Evolutionary conservation across 2,113 vertebrate species (phyloP).

Genomic region (Benitochromis conjunctus): DNA sequence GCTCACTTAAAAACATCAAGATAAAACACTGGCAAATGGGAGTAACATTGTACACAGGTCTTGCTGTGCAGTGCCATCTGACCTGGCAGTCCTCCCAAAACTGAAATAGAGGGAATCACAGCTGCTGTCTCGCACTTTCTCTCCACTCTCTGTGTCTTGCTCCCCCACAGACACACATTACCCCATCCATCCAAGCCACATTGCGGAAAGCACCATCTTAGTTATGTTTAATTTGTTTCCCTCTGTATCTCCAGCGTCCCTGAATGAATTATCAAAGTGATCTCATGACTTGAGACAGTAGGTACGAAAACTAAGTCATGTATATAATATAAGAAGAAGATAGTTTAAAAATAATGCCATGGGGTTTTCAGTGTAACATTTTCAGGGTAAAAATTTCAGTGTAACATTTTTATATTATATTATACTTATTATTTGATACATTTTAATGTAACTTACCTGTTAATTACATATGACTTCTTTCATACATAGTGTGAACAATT

Average conservation of each 20-base stretch:
- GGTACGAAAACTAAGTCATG: not conserved
- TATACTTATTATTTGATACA: not conserved
- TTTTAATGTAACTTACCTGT: not conserved
- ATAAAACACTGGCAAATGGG: conserved; percentile 21
- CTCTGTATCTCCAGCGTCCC: conserved; percentile 32
- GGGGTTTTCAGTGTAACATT: not conserved
- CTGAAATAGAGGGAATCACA: conserved; percentile 39
- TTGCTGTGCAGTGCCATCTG: conserved; percentile 21
- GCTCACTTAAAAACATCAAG: not conserved
- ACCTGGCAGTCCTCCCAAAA: conserved; percentile 38
- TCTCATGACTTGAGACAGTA: conserved; percentile 20
- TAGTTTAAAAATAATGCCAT: not conserved
- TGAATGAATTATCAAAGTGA: conserved; percentile 38
- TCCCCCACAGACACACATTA: not conserved
- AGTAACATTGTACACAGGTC: conserved; percentile 33
- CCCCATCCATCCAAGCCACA: conserved; percentile 14
- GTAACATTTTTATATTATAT: not conserved
- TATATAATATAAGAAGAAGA: not conserved
- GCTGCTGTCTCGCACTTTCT: conserved; percentile 26
- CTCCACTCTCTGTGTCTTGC: not conserved
- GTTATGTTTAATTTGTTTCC: conserved; percentile 61
- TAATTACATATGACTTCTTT: not conserved
- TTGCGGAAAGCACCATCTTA: not conserved
- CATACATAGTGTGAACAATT: not conserved
- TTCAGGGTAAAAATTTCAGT: too few species aligned